Evolutionary conservation across 2,113 vertebrate species (phyloP), one percentile per base, ranked within the genome.

Genomic region (Xiphorhynchus elegans): DNA sequence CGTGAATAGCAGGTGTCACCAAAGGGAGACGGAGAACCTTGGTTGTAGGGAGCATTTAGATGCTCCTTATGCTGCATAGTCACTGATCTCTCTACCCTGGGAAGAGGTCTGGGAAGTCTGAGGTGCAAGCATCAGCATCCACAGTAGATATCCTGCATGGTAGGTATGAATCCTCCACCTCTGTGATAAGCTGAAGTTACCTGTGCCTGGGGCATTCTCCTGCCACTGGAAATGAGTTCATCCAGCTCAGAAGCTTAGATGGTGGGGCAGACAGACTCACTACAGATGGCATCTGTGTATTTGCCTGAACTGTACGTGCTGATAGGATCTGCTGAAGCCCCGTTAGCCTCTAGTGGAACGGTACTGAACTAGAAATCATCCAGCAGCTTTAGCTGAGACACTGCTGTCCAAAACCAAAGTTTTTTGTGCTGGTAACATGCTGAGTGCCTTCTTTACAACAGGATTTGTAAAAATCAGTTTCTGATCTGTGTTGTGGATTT

Each of bases 341-440:
- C 1, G 0, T 75, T 31, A 63, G 42, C 29, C 37, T 74, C 42
- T 70, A 1, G 0, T 58, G n/a, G 25, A 26, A 2, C 4, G 0
- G 2, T 59, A 39, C 37, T 87, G n/a, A 84, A 26, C 46, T 18
- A 55, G 42, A 63, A 50, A 42, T 31, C 40, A 31, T 75, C 62
- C 59, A 84, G 15, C 8, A 64, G 47, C 78, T 78, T 74, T 64
- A 67, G 52, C 75, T 92, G 76, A 83, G 49, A 64, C 8, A 2
- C 6, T 70, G 31, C 20, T 82, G 74, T 70, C 66, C 39, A 47
- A 79, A 90, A 39, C 37, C 75, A 47, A 83, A 29, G 19, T 31
- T 88, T 88, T 68, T 68, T 6, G 0, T 81, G n/a, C 52, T 78
- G 74, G 13, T 62, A 42, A 42, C 18, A 8, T 70, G 39, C 69